Conservation (phyloP, 92 coral and sea anemone species). For the Nematostella vectensis region DNA sequence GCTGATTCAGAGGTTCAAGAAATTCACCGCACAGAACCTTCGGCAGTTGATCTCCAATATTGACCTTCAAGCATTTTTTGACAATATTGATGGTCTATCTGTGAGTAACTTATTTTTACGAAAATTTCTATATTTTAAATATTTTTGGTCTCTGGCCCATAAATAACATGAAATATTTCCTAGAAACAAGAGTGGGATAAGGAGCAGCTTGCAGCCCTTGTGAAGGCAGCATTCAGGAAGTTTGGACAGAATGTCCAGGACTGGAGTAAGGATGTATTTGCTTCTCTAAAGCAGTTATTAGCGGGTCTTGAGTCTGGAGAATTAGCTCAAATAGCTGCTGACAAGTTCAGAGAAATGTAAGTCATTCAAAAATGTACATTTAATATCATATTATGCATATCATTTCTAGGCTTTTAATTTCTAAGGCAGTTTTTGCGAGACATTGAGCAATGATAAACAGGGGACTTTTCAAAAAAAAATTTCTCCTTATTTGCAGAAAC, state of each 20-base stretch:
- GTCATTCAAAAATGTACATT: too few relatives aligned
- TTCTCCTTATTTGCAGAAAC: conserved; percentile 58
- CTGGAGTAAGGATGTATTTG: conserved; percentile 68
- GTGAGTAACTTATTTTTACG: too few relatives aligned
- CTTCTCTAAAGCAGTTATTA: conserved; percentile 48
- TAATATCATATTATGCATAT: background rate
- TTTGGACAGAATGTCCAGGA: conserved; percentile 52
- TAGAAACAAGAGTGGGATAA: conserved; percentile 47
- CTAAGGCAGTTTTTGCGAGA: background rate
- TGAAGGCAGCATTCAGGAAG: conserved; percentile 68
- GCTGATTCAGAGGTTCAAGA: conserved; percentile 54
- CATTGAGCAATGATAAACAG: too few relatives aligned
- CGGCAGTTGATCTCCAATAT: conserved; percentile 48
- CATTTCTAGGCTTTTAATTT: background rate
- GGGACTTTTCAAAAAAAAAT: too few relatives aligned
- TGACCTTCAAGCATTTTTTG: conserved; percentile 61
- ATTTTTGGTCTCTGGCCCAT: conserved; percentile 49
- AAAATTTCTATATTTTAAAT: too few relatives aligned
- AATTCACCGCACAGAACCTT: conserved; percentile 77
- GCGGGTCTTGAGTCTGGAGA: conserved; percentile 67
- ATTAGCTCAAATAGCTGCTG: conserved; percentile 55
- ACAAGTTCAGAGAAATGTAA: conserved; percentile 62
- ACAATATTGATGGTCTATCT: conserved; percentile 40
- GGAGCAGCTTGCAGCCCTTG: conserved; percentile 75
- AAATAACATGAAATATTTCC: conserved; percentile 6